A percentile compares a stretch with the other conserved stretches of the same genome.
Conservation (phyloP, 2,113 vertebrate genomes). For the Gymnarchus niloticus region DNA sequence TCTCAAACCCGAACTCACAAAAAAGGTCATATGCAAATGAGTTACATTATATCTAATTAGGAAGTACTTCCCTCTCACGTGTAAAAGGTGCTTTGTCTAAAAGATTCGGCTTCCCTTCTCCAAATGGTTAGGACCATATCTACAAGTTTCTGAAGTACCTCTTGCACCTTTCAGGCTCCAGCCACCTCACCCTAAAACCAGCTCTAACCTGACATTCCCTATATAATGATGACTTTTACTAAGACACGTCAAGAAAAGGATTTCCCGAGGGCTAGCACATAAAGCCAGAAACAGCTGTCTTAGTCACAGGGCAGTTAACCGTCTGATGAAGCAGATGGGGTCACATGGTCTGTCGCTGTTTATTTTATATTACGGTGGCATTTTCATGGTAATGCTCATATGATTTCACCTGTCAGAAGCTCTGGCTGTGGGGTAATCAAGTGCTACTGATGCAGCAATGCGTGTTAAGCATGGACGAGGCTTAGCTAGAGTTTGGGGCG, state of each 20-base stretch:
- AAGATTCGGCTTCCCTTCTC: not conserved
- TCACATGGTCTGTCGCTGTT: not conserved
- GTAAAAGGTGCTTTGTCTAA: constrained; percentile 5
- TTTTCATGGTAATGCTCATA: not conserved
- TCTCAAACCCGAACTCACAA: constrained; percentile 23
- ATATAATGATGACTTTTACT: not conserved
- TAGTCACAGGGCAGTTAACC: too few species aligned
- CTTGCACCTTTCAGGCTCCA: not conserved
- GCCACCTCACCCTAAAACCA: not conserved
- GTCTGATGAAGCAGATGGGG: not conserved
- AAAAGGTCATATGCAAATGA: constrained; percentile 43
- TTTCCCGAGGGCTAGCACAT: too few species aligned
- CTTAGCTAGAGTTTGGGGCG: too few species aligned
- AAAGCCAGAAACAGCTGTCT: too few species aligned
- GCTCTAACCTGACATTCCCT: not conserved
- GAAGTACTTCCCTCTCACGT: constrained; percentile 5
- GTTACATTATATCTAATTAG: constrained; percentile 37
- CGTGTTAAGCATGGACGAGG: not conserved
- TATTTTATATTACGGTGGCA: not conserved
- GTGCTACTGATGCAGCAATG: not conserved
- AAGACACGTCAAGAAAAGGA: too few species aligned
- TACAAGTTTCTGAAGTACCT: too few species aligned
- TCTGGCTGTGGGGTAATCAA: too few species aligned
- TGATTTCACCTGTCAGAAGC: not conserved
- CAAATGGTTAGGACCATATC: not conserved